Evolutionary conservation across 2,113 vertebrate species (phyloP).

Genomic region (Paramisgurnus dabryanus): DNA sequence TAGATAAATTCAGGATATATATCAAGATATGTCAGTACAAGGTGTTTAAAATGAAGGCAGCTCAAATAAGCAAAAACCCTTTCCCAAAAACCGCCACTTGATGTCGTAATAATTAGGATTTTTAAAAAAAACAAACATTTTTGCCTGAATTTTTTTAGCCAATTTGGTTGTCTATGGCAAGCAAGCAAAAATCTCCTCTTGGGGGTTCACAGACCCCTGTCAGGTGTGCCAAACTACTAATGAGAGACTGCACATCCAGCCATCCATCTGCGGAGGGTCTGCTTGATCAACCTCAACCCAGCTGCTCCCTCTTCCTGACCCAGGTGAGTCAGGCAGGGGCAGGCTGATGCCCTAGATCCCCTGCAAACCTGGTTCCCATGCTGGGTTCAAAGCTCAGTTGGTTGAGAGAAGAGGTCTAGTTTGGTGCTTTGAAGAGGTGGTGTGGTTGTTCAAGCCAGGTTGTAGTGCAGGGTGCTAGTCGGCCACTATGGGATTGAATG

Average conservation of each 20-base stretch:
- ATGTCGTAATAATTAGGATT: no score
- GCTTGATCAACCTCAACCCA: conserved; percentile 37
- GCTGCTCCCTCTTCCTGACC: conserved; percentile 48
- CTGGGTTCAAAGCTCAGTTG: conserved; percentile 53
- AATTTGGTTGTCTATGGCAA: not conserved
- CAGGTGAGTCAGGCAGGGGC: conserved; percentile 48
- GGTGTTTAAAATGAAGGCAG: no score
- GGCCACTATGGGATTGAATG: conserved; percentile 16
- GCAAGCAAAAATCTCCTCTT: conserved; percentile 5
- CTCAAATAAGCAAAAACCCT: no score
- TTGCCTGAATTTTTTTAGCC: not conserved
- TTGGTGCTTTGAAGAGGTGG: conserved; percentile 47
- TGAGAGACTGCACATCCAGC: conserved; percentile 43
- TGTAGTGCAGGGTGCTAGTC: conserved; percentile 7
- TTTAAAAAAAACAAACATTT: not conserved
- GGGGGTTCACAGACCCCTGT: conserved; percentile 28
- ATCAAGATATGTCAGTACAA: no score
- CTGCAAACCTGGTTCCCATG: conserved; percentile 47
- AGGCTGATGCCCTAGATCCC: conserved; percentile 42
- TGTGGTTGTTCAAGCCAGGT: conserved; percentile 8
- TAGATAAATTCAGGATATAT: no score
- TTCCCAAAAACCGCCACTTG: no score
- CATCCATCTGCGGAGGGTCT: conserved; percentile 56
- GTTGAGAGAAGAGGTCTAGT: conserved; percentile 30
- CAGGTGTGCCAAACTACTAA: conserved; percentile 48